Evolutionary conservation across 2,113 vertebrate species (phyloP).

Genomic region (Sinosuthora webbiana): DNA sequence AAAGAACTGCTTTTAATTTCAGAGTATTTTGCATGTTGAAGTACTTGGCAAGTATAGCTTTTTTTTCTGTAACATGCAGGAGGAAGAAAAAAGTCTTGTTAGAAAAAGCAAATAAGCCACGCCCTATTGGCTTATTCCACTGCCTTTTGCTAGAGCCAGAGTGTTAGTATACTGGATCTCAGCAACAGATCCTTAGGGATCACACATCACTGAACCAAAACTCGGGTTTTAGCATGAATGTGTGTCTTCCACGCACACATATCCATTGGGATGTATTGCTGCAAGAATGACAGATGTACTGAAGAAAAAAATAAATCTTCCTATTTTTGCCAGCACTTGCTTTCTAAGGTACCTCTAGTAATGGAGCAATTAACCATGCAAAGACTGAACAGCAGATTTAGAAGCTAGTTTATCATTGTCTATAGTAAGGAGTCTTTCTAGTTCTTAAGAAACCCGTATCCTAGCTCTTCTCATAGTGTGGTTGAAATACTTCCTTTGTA

Average conservation of each 20-base stretch:
- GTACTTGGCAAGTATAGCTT: neutral
- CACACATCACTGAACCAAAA: neutral
- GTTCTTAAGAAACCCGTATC: neutral
- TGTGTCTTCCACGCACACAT: neutral
- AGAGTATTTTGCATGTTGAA: neutral
- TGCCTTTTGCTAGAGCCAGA: neutral
- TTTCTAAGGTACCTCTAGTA: neutral
- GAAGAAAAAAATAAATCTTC: neutral
- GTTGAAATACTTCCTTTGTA: neutral
- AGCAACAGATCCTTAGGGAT: neutral
- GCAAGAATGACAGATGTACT: neutral
- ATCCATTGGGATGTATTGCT: neutral
- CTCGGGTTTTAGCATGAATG: fast-evolving
- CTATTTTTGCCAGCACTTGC: neutral
- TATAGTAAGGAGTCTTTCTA: neutral
- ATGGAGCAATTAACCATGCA: neutral
- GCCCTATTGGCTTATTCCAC: neutral
- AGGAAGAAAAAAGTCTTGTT: neutral
- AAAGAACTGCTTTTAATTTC: neutral
- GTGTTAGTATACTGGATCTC: neutral
- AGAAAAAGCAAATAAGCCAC: neutral
- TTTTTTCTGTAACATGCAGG: neutral
- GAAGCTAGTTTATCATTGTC: neutral
- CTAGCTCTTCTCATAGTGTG: neutral
- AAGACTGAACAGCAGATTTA: neutral